Base-by-base conservation (phyloP, 2,113 vertebrate genomes). In the Strix uralensis region DNA sequence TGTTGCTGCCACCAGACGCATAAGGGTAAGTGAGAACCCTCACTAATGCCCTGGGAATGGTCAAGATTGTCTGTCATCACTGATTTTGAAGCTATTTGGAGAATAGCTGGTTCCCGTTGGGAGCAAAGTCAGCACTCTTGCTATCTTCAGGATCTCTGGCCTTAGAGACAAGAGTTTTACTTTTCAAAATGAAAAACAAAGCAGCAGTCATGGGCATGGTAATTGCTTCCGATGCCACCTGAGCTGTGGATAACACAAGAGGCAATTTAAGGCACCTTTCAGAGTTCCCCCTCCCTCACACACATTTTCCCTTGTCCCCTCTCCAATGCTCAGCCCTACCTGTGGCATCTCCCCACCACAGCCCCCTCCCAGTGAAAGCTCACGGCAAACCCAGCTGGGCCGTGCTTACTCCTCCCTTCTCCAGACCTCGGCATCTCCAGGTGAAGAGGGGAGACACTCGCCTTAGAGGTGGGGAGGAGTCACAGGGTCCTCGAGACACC, bases 231-330 rank as follows among this genome's bases (percentile, higher is more conserved):
- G 36, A 12, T 40, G 79, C 80, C 22, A 49, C 18, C 54, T 32
- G 30, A 63, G 63, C 66, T 22, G 57, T 15, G 36, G 52, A 18
- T 32, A 16, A 34, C 21, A 47, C 2, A 3, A 17, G 18, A 88
- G 47, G 34, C 2, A 8, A 63, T 42, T 36, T 7, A 26, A 63
- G 22, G 72, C 55, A 20, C 5, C 2, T 27, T 38, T 49, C 2
- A 0, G 27, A 49, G 82, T 9, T 23, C 18, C 9, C 11, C 44
- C 9, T 1, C 26, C 40, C n/a, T 70, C 51, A 13, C 44, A 19
- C 0, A 1, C 27, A 59, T 12, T 44, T n/a, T 19, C n/a, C 47
- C 52, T 11, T 49, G 67, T 20, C 30, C 49, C 57, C 32, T 61
- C 40, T 5, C 20, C 40, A 30, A 8, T 2, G 2, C 22, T 18